phyloP scores from a whole-genome alignment of 2,888 invertebrate species.

The Troides aeacus region DNA sequence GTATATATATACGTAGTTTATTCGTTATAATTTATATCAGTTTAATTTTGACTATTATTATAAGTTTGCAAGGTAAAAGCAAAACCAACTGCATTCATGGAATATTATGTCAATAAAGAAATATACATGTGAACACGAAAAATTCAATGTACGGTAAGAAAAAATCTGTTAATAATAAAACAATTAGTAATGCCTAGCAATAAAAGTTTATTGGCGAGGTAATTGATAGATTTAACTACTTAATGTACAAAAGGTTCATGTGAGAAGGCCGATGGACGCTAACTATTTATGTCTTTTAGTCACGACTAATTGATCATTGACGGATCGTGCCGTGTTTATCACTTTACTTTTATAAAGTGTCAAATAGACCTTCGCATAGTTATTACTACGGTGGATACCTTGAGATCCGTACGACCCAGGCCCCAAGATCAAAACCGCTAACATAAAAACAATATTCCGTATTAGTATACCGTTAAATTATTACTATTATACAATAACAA shows the following conservation, averaged over 20 bases:
- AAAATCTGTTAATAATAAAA: conserved; percentile 6
- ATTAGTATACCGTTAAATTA: neutral
- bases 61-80: too few species aligned
- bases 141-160: neutral
- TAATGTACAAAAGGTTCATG: conserved; percentile 31
- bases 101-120: neutral
- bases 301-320: conserved; percentile 39
- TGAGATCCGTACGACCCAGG: conserved; percentile 31
- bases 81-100: neutral
- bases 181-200: conserved; percentile 19
- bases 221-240: conserved; percentile 28
- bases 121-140: neutral
- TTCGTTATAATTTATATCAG: too few species aligned
- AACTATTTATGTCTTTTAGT: conserved; percentile 37
- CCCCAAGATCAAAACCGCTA: conserved; percentile 18
- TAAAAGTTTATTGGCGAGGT: conserved; percentile 30
- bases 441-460: neutral
- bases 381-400: conserved; percentile 29
- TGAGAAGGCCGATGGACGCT: conserved; percentile 29
- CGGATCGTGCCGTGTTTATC: conserved; percentile 45
- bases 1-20: too few species aligned
- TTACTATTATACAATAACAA: neutral
- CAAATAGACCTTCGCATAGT: conserved; percentile 48
- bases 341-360: conserved; percentile 44
- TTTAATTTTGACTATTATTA: too few species aligned